Base-by-base conservation (phyloP, 2,888 invertebrate genomes). In the Drosophila putrida region DNA sequence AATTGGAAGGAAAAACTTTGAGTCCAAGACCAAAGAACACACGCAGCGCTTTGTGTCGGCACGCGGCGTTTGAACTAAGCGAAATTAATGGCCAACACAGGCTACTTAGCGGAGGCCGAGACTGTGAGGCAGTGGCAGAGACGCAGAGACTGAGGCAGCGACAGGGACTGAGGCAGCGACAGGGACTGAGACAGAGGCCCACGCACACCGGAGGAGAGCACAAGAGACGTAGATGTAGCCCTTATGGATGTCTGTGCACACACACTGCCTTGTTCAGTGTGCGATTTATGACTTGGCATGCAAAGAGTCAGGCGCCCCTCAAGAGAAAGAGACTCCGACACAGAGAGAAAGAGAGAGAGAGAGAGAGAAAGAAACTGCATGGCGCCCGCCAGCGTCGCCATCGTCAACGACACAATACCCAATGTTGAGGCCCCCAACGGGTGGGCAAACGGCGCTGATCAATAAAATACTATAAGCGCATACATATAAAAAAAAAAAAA, bases 261-360 rank as follows among this genome's bases (percentile, higher is more conserved):
- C 44, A 20, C 20, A 20, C 44, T 58, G 84, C 85, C 85, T 85
- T 85, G 87, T 88, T 86, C 72, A 51, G 54, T 69, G 55, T 54
- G 85, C 90, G 89, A 90, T 90, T 85, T 90, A 90, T 90, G 90
- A 90, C 84, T 88, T 82, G 80, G 82, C 87, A 84, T 84, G 83
- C 83, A 84, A 84, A 87, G 68, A 67, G 60, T 54, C 74, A 67
- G 59, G 49, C 63, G 57, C 57, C 54, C 43, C 38, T 6, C 41
- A 35, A 54, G 50, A 31, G 35, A 43, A 50, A 6, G 31, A 6
- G 31, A 31, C 8, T 31, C 8, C 31, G 31, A 31, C 31, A 31
- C 51, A 61, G n/a, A 11, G 6, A 25, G 35, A n/a, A 6, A 15
- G 43, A 25, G 39, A 15, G 54, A 44, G 49, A 28, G 44, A 50